phyloP scores from a whole-genome alignment of 1,140 invertebrate genomes.

The Calephelis virginiensis region DNA sequence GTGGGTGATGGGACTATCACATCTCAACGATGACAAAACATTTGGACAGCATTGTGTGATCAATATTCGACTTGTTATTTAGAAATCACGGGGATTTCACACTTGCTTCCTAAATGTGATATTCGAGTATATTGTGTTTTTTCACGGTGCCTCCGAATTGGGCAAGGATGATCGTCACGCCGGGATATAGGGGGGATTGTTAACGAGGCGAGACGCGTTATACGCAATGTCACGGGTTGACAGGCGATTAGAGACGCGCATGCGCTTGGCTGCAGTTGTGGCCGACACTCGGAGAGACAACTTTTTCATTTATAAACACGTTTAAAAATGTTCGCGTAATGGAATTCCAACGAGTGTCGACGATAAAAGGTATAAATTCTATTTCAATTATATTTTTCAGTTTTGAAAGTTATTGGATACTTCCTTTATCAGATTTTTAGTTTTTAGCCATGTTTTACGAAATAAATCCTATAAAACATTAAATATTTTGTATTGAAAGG shows the following conservation, averaged over 20 bases:
- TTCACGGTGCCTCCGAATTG: constrained; percentile 47
- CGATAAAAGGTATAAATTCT: too few relatives aligned
- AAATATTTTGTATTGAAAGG: too few relatives aligned
- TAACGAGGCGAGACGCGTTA: constrained; percentile 54
- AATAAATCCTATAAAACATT: too few relatives aligned
- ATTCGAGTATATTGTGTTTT: constrained; percentile 38
- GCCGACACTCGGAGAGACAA: constrained; percentile 12
- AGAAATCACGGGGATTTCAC: constrained; percentile 23
- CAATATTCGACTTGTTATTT: constrained; percentile 12
- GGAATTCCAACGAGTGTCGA: too few relatives aligned
- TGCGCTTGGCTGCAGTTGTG: constrained; percentile 37
- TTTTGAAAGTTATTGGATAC: too few relatives aligned
- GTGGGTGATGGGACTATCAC: too few relatives aligned
- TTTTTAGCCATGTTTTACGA: too few relatives aligned
- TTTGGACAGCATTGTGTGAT: constrained; percentile 9
- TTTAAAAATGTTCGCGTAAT: too few relatives aligned
- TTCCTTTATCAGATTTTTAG: too few relatives aligned
- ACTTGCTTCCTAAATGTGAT: constrained; percentile 15
- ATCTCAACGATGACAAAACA: too few relatives aligned
- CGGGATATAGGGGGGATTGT: constrained; percentile 20
- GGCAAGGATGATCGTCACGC: constrained; percentile 47
- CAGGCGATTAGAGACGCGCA: constrained; percentile 59
- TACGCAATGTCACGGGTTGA: constrained; percentile 59
- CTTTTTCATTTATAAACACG: background rate
- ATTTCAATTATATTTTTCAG: too few relatives aligned